These are phyloP conservation scores for Bathynomus jamesi DNA, from an alignment of 1,140 invertebrate species.

Conservation along the genomic window DNA sequence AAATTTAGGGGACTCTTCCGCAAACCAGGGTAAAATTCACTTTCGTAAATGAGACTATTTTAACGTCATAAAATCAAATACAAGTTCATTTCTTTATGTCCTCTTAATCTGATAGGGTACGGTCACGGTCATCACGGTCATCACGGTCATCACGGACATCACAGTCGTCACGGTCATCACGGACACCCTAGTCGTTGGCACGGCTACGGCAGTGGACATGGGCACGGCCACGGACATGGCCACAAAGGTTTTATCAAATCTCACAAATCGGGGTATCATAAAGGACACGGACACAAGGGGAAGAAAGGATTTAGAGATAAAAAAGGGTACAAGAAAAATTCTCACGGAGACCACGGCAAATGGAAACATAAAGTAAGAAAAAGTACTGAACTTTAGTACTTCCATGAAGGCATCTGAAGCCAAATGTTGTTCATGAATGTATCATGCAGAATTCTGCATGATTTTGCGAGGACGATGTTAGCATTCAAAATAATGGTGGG, in stretches of 20 bases:
- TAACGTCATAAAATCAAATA: too few species aligned
- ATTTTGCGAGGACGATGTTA: background rate
- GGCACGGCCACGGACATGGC: too few species aligned
- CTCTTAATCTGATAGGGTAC: too few species aligned
- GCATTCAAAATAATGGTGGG: background rate
- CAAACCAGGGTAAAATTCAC: too few species aligned
- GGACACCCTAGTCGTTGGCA: background rate
- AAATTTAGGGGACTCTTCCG: too few species aligned
- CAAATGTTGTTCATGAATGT: background rate
- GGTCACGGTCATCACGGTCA: conserved; percentile 22
- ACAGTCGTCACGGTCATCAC: conserved; percentile 5
- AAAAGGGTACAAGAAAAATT: conserved; percentile 10
- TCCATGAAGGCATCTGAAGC: background rate
- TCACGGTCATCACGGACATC: conserved; percentile 22
- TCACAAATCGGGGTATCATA: background rate
- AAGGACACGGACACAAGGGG: background rate
- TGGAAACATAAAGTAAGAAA: conserved; percentile 11
- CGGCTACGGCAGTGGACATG: background rate
- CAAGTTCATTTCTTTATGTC: too few species aligned
- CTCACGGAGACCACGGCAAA: conserved; percentile 20
- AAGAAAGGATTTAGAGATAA: conserved; percentile 8
- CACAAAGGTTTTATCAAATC: background rate
- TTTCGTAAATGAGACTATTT: too few species aligned
- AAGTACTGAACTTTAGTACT: background rate
- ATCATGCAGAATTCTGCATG: background rate